Evolutionary conservation across 1,140 invertebrate species (phyloP), one percentile per base, ranked within the genome.

Genomic region (Olivierus martensii): DNA sequence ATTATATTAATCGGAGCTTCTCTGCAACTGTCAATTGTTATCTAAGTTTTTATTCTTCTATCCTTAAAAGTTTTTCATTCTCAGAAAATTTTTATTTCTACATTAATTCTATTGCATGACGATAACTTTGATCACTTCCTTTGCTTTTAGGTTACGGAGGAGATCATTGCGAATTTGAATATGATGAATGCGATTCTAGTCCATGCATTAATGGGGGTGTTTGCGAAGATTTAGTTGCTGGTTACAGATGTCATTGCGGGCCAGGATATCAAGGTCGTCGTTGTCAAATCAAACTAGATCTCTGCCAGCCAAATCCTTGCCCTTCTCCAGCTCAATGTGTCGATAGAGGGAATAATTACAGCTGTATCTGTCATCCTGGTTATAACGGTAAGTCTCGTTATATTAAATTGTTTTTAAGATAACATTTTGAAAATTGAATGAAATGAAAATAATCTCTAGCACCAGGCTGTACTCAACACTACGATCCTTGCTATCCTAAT

Each of bases 271-370:
- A 63, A 1, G 70, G 70, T 28, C 57, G 61, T 18, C 53, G 62
- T 22, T 71, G 70, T 53, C 66, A 70, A 34, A 62, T 67, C 11
- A 71, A 71, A 57, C 69, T 67, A 51, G 78, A 83, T 66, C 71
- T 84, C 47, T 83, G 81, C 63, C 74, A 78, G 22, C 79, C 79
- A 35, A 79, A 79, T 58, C 80, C 80, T 22, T 83, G 79, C 60
- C 73, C 74, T 14, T 69, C 72, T 53, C 76, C 75, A 51, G 74
- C 75, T 47, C 72, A 73, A 52, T 82, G 81, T 65, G 69, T 79
- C 54, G 79, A 82, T 66, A 74, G 74, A 59, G 80, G 80, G 54
- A 80, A 82, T 68, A 81, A 76, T 61, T 82, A 79, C 63, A 75
- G 74, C 22, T 84, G 82, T 67, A 78, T 81, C 60, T 84, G 82